A percentile compares a stretch with the other conserved stretches of the same genome.
These are phyloP conservation scores for Macaria notata DNA, from an alignment of 2,888 invertebrate species.

Conservation along the genomic window DNA sequence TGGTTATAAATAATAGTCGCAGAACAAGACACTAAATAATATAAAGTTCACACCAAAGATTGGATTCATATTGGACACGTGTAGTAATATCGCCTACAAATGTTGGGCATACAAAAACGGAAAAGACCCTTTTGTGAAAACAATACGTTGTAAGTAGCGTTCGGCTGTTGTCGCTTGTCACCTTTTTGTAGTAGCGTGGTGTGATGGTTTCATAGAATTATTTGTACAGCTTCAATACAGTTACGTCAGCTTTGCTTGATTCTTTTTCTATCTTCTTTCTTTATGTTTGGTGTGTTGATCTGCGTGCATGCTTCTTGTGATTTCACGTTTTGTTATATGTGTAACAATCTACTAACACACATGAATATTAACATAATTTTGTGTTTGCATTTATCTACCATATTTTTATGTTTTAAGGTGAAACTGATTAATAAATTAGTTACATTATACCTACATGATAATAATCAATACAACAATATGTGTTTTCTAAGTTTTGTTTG, in stretches of 20 bases:
- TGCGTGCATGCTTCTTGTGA: conserved; percentile 50
- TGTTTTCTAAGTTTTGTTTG: too few relatives aligned
- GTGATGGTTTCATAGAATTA: conserved; percentile 66
- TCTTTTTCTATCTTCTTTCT: conserved; percentile 41
- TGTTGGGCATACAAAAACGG: conserved; percentile 50
- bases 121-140: conserved; percentile 42
- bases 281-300: conserved; percentile 70
- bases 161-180: conserved; percentile 58
- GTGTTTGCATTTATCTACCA: neutral
- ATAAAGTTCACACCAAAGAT: conserved; percentile 69
- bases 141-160: conserved; percentile 58
- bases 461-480: too few relatives aligned
- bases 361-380: neutral
- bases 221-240: conserved; percentile 34
- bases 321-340: conserved; percentile 33
- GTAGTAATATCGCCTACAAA: conserved; percentile 50
- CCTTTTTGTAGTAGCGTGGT: conserved; percentile 69
- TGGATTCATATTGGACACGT: conserved; percentile 65
- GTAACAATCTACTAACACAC: conserved; percentile 48
- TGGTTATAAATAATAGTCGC: conserved; percentile 66
- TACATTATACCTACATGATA: too few relatives aligned
- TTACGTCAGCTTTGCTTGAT: conserved; percentile 63
- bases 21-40: conserved; percentile 65
- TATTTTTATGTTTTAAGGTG: too few relatives aligned
- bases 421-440: too few relatives aligned